These are phyloP conservation scores for Bombus sylvicola DNA, from an alignment of 1,140 invertebrate species.

Conservation along the genomic window DNA sequence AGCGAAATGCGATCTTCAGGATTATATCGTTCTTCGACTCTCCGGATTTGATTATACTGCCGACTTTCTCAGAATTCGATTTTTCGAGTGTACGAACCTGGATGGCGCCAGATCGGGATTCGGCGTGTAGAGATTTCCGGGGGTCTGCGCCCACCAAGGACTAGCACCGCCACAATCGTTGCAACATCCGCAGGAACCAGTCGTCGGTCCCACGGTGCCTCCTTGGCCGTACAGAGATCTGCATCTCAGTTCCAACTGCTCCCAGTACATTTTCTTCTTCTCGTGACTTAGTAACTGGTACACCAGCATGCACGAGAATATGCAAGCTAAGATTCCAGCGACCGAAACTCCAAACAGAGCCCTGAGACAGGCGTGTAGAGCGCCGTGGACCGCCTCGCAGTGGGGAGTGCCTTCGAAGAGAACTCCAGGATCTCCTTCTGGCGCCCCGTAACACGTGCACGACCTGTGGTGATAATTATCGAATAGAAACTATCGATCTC, in stretches of 20 bases:
- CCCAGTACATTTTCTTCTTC: constrained; percentile 97
- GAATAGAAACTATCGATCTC: background rate
- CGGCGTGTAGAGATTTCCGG: constrained; percentile 91
- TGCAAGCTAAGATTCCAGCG: constrained; percentile 93
- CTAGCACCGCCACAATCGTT: constrained; percentile 87
- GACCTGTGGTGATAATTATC: constrained; percentile 66
- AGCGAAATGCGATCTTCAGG: too few species aligned
- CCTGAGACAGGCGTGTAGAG: constrained; percentile 92
- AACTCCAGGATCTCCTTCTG: constrained; percentile 79
- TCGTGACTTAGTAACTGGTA: constrained; percentile 95
- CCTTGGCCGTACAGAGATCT: constrained; percentile 88
- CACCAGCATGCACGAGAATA: constrained; percentile 95
- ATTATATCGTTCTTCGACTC: too few species aligned
- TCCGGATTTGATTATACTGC: too few species aligned
- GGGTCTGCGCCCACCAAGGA: constrained; percentile 82
- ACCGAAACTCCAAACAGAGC: constrained; percentile 95
- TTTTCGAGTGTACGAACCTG: constrained; percentile 66
- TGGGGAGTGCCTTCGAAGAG: constrained; percentile 92
- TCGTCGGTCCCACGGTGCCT: constrained; percentile 80
- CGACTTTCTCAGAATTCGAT: too few species aligned
- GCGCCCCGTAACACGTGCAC: constrained; percentile 80
- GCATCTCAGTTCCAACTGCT: constrained; percentile 92
- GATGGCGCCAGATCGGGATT: constrained; percentile 86
- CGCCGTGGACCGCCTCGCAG: constrained; percentile 94
- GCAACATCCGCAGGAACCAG: constrained; percentile 87